Conservation (phyloP, 2,113 vertebrate species). For the Aythya baeri region DNA sequence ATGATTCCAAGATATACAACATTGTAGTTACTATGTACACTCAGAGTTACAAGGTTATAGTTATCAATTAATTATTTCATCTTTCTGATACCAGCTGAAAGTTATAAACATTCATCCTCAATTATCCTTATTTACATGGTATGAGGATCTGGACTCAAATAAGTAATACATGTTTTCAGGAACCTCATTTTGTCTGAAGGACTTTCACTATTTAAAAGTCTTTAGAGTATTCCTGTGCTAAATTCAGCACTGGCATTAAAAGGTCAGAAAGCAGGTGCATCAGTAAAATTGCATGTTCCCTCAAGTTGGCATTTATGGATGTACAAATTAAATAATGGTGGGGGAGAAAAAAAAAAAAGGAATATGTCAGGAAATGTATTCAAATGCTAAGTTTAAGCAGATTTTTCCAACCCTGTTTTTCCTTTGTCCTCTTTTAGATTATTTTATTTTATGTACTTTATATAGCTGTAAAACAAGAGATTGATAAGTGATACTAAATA, state of each 20-base stretch:
- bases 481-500: not conserved
- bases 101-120: not conserved
- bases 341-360: not conserved
- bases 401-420: not conserved
- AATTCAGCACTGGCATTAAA: not conserved
- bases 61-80: slow-evolving; percentile 27
- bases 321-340: not conserved
- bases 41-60: not conserved
- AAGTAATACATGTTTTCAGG: not conserved
- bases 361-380: not conserved
- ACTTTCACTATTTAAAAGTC: not conserved
- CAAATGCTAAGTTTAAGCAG: not conserved
- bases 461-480: not conserved
- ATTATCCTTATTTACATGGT: not conserved
- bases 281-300: not conserved
- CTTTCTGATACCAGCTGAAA: not conserved
- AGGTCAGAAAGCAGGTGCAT: not conserved
- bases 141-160: not conserved
- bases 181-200: not conserved
- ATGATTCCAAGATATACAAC: not conserved
- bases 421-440: not conserved
- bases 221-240: not conserved
- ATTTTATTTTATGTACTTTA: not conserved
- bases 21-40: not conserved
- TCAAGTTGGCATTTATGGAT: not conserved